These are phyloP conservation scores for Scomber japonicus DNA, from an alignment of 2,113 vertebrate genomes.

Conservation along the genomic window DNA sequence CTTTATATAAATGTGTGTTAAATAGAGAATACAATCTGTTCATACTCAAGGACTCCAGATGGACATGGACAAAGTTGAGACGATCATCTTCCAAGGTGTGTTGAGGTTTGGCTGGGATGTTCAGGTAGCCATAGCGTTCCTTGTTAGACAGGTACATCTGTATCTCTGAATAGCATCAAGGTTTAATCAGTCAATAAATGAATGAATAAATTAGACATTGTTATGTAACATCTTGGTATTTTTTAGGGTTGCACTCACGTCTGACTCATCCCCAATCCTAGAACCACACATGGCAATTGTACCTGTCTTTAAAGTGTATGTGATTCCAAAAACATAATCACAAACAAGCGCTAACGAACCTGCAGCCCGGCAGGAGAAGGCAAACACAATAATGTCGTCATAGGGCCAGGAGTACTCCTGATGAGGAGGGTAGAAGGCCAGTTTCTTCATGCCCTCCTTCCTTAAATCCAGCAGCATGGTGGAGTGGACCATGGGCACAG, in stretches of 20 bases:
- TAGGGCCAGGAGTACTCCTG: conserved; percentile 95
- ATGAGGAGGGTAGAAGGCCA: conserved; percentile 94
- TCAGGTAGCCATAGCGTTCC: conserved; percentile 92
- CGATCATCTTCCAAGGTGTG: conserved; percentile 90
- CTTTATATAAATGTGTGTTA: not conserved
- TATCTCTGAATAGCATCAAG: conserved; percentile 79
- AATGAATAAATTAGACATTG: not conserved
- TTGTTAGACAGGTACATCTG: conserved; percentile 92
- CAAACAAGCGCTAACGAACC: conserved; percentile 76
- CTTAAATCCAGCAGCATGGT: conserved; percentile 91
- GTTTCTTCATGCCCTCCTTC: conserved; percentile 84
- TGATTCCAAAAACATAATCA: not conserved
- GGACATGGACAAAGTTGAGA: conserved; percentile 93
- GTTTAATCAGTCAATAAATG: not conserved
- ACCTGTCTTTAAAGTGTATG: no score
- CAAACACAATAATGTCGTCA: conserved; percentile 95
- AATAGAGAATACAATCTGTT: not conserved
- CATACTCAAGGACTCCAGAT: conserved; percentile 93
- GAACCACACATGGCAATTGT: no score
- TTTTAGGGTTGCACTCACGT: no score
- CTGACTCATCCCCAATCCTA: no score
- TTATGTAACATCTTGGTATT: no score
- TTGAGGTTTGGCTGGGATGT: conserved; percentile 90
- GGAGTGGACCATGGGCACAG: conserved; percentile 95
- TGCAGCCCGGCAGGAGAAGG: conserved; percentile 91